These are phyloP conservation scores for Fabriciana adippe DNA, from an alignment of 2,888 invertebrate species.

Conservation along the genomic window DNA sequence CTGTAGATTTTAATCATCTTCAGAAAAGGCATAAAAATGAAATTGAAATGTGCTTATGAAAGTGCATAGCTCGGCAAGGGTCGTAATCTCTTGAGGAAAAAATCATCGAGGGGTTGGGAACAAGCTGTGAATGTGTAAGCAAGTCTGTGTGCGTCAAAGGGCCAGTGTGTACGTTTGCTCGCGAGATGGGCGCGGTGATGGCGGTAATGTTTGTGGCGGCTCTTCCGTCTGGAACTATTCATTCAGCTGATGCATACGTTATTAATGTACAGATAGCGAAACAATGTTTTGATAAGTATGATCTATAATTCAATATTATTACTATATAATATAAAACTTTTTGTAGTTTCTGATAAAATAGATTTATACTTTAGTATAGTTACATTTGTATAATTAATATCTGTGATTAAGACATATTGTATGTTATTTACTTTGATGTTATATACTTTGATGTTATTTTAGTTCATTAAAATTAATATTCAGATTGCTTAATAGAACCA, in stretches of 20 bases:
- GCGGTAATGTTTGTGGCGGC: slow-evolving; percentile 69
- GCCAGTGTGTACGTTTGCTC: slow-evolving; percentile 57
- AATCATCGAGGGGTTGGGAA: slow-evolving; percentile 16
- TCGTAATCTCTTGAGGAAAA: slow-evolving; percentile 15
- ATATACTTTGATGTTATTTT: too few relatives aligned
- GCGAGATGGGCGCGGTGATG: slow-evolving; percentile 68
- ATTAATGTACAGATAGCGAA: slow-evolving; percentile 29
- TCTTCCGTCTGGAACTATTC: slow-evolving; percentile 57
- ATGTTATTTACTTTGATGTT: too few relatives aligned
- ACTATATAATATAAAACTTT: neutral
- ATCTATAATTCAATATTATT: neutral
- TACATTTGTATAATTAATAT: too few relatives aligned
- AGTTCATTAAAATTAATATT: too few relatives aligned
- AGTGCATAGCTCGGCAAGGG: slow-evolving; percentile 5
- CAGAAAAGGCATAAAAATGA: neutral
- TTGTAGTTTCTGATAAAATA: too few relatives aligned
- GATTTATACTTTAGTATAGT: too few relatives aligned
- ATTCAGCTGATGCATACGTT: slow-evolving; percentile 37
- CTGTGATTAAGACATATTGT: too few relatives aligned
- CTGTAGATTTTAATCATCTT: slow-evolving; percentile 8
- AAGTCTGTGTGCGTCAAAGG: slow-evolving; percentile 43
- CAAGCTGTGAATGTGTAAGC: slow-evolving; percentile 6
- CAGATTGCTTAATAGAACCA: too few relatives aligned
- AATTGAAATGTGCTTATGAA: slow-evolving; percentile 15
- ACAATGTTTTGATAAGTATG: neutral